Evolutionary conservation across 2,113 vertebrate species (phyloP), one percentile per base, ranked within the genome.

Genomic region (Nibea coibor): DNA sequence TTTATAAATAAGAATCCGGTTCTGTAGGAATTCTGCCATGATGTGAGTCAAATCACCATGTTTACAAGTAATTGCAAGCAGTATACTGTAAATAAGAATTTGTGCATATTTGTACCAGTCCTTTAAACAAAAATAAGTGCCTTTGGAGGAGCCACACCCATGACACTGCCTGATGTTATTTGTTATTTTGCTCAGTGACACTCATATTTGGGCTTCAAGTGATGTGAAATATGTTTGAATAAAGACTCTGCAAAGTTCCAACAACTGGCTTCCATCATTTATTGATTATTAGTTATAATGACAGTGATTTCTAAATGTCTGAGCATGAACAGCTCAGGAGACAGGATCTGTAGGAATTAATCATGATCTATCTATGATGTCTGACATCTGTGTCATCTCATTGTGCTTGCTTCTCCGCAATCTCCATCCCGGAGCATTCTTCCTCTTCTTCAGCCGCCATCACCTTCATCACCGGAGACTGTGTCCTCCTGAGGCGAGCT

Each of bases 381-480:
- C 26, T 62, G 22, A 80, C 12, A 53, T 43, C 31, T 45, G 10
- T 22, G 19, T 63, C 3, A 11, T 59, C 62, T 90, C 81, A 82
- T 81, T 72, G 64, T 17, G 16, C 50, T 74, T 63, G 59, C 28
- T 71, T 81, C 57, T 78, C 77, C 56, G 87, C 74, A 5, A 10
- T 31, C 28, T 87, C 86, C 80, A 80, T 80, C 63, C 93, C 93
- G 2, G 94, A 94, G 43, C 75, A 77, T 58, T 93, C 92, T 42
- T 92, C 92, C 48, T 90, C 88, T 10, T 91, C 91, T 66, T 90
- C 84, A 11, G 69, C 28, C 2, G 57, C 70, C 72, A 31, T 78
- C 65, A 19, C 58, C 78, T 83, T 88, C 53, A 45, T 75, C 75
- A 10, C 48, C 0, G 67, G 69, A 64, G 70, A 0, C 22, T 80